Evolutionary conservation across 2,113 vertebrate species (phyloP).

Genomic region (Burhinus bistriatus): DNA sequence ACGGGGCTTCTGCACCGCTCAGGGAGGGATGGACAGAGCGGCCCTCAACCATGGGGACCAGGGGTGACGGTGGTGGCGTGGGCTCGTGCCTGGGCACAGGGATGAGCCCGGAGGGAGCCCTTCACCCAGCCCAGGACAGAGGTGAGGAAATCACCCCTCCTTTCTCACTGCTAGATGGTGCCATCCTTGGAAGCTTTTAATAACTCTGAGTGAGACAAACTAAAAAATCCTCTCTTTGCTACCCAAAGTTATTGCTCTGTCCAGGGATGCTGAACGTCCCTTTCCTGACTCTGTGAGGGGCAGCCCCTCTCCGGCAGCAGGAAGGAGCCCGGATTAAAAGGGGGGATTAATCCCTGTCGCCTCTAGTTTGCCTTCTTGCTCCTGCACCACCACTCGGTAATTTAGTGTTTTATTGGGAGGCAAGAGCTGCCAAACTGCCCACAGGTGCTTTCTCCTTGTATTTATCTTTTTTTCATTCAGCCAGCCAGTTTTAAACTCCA

Average conservation of each 20-base stretch:
- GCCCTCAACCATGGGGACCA: accelerated
- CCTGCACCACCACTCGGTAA: background rate
- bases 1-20: accelerated
- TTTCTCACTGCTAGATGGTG: background rate
- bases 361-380: background rate
- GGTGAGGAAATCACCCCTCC: background rate
- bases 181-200: background rate
- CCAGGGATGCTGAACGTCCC: background rate
- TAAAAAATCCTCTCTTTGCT: background rate
- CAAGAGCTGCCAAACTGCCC: background rate
- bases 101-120: background rate
- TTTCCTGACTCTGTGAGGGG: background rate
- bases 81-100: background rate
- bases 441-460: background rate
- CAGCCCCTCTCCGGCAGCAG: accelerated
- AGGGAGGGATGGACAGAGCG: background rate
- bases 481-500: background rate
- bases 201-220: background rate
- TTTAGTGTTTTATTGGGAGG: background rate
- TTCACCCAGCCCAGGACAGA: background rate
- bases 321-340: background rate
- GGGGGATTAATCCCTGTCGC: too few species aligned
- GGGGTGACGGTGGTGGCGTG: accelerated
- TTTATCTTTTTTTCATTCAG: background rate
- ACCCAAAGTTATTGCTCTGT: background rate